Base-by-base conservation (phyloP, 1,140 invertebrate species). In the Tetranychus urticae region DNA sequence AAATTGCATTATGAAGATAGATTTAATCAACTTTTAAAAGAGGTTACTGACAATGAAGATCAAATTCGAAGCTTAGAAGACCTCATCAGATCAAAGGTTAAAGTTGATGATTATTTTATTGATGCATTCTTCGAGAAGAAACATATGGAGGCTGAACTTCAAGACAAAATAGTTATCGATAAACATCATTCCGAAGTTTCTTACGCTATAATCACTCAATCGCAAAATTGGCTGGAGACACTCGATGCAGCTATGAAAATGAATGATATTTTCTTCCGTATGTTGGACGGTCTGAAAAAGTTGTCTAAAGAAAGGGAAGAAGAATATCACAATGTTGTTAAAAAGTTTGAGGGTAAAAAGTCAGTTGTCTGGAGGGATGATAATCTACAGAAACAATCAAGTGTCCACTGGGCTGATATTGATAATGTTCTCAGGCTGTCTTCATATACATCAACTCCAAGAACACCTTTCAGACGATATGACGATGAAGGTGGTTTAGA, bases 291-390 rank as follows among this genome's bases (percentile, higher is more conserved):
- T 7, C 10, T 31, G 5, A 39, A 36, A 35, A 14, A 31, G 10
- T 48, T 65, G 13, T 63, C 45, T 0, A 55, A 61, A 35, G 56
- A 60, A 37, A 36, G 60, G 35, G 56, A 64, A 35, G 42, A 33
- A n/a, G n/a, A 60, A 42, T 61, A 48, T 46, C 8, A 31, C 13
- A 33, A 46, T 23, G 7, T 65, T 34, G 10, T 45, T 6, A 46
- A 55, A n/a, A 56, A 42, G 52, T 13, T 65, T 3, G 63, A 64
- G 23, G 64, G 64, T 10, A 65, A 65, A 57, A 65, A 65, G 34
- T 58, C 13, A 36, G 64, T 65, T 8, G 56, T 61, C 14, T 65
- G 64, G 64, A 33, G 52, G 13, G 64, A 65, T 56, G 46, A 65
- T 58, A 62, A 56, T 31, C 14, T 10, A 50, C 13, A 33, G 23